These are phyloP conservation scores for Yponomeuta sedellus DNA, from an alignment of 2,888 invertebrate species.

Conservation along the genomic window DNA sequence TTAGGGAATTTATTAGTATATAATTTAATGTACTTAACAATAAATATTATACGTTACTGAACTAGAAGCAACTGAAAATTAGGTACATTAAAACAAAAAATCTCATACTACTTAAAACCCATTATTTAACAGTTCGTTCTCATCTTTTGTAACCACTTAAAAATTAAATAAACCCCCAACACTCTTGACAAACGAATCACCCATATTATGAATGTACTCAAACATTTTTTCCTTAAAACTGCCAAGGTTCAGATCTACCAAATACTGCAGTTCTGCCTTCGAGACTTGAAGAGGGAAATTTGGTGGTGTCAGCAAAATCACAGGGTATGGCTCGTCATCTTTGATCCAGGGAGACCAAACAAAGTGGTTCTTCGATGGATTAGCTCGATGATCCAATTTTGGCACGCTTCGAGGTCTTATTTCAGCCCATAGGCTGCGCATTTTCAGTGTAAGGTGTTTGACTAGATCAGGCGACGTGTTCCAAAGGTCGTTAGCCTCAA, in stretches of 20 bases:
- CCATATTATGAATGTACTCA: constrained; percentile 30
- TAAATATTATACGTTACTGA: too few relatives aligned
- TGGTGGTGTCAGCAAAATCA: constrained; percentile 25
- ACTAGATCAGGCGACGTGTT: constrained; percentile 33
- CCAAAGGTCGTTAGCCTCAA: constrained; percentile 42
- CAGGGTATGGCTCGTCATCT: constrained; percentile 30
- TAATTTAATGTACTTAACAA: too few relatives aligned
- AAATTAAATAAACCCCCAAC: constrained; percentile 32
- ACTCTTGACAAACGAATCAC: constrained; percentile 33
- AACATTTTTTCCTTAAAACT: constrained; percentile 33
- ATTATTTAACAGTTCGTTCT: too few relatives aligned
- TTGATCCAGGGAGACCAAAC: constrained; percentile 40
- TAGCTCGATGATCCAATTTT: constrained; percentile 31
- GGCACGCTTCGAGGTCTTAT: constrained; percentile 32
- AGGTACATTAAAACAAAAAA: too few relatives aligned
- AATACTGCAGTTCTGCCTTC: constrained; percentile 35
- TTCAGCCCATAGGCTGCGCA: constrained; percentile 37
- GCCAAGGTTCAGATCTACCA: constrained; percentile 35
- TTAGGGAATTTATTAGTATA: too few relatives aligned
- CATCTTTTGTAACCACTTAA: constrained; percentile 18
- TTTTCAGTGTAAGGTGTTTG: constrained; percentile 32
- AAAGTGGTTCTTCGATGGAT: constrained; percentile 36
- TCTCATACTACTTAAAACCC: too few relatives aligned
- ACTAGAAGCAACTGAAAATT: too few relatives aligned
- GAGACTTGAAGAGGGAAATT: constrained; percentile 39